These are phyloP conservation scores for Campoletis raptor DNA, from an alignment of 2,888 invertebrate genomes.

Conservation along the genomic window DNA sequence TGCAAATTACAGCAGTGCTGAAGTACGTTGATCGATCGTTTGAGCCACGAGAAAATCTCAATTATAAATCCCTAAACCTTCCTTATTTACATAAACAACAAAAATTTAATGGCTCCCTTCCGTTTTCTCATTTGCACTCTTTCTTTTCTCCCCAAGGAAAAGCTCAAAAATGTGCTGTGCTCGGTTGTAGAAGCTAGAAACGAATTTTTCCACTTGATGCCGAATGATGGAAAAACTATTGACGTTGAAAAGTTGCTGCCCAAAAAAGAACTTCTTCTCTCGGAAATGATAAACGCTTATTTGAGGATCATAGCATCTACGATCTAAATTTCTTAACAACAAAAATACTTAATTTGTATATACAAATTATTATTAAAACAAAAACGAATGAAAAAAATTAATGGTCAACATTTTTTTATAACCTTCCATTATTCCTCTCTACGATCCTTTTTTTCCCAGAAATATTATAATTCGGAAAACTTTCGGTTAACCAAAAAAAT, in stretches of 20 bases:
- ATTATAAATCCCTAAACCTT: neutral
- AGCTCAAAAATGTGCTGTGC: conserved; percentile 74
- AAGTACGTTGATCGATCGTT: conserved; percentile 71
- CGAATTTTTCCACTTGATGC: conserved; percentile 68
- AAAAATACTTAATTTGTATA: conserved; percentile 53
- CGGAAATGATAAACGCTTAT: conserved; percentile 73
- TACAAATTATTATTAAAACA: neutral
- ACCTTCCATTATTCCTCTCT: neutral
- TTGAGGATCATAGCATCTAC: conserved; percentile 71
- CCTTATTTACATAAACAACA: neutral
- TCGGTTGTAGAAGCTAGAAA: conserved; percentile 75
- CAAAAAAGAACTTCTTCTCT: conserved; percentile 71
- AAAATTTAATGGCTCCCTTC: neutral
- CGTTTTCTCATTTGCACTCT: conserved; percentile 10
- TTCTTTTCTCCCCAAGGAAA: conserved; percentile 71
- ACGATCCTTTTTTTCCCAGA: neutral
- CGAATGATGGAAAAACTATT: conserved; percentile 65
- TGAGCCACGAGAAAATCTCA: conserved; percentile 8
- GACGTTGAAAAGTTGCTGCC: conserved; percentile 71
- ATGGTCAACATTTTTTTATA: neutral
- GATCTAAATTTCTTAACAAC: conserved; percentile 53
- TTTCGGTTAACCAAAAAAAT: neutral
- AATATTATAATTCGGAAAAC: neutral
- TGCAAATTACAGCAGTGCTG: conserved; percentile 76
- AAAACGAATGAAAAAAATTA: too few relatives aligned